phyloP scores from a whole-genome alignment of 2,888 invertebrate species.

The Eulithis prunata region DNA sequence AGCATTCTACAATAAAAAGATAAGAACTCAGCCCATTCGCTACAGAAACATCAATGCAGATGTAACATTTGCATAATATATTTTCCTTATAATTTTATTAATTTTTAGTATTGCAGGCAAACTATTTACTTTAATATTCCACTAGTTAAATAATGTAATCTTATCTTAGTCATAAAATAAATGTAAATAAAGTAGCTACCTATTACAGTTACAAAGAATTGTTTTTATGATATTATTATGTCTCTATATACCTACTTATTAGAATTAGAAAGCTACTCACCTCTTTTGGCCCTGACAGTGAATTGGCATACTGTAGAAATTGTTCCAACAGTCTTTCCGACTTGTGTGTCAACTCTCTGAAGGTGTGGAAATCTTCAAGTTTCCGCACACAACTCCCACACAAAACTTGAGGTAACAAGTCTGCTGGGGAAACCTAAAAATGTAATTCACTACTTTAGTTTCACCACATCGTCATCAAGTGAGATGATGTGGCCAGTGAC shows the following conservation, averaged over 20 bases:
- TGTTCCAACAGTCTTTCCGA: slow-evolving; percentile 90
- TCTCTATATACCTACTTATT: background rate
- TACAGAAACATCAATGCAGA: slow-evolving; percentile 70
- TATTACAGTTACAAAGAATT: slow-evolving; percentile 26
- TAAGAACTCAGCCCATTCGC: slow-evolving; percentile 67
- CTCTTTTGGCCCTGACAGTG: slow-evolving; percentile 86
- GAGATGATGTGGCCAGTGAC: slow-evolving; percentile 77
- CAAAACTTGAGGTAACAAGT: slow-evolving; percentile 90
- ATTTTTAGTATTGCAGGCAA: slow-evolving; percentile 9
- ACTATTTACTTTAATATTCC: slow-evolving; percentile 25
- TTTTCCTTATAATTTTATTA: slow-evolving; percentile 30
- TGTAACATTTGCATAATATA: slow-evolving; percentile 64
- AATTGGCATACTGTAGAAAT: slow-evolving; percentile 89
- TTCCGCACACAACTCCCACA: slow-evolving; percentile 91
- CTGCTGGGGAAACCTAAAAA: slow-evolving; percentile 89
- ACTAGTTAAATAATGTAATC: slow-evolving; percentile 32
- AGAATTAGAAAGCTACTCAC: slow-evolving; percentile 68
- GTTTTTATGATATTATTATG: slow-evolving; percentile 36
- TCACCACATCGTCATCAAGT: slow-evolving; percentile 62
- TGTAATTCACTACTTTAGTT: slow-evolving; percentile 57
- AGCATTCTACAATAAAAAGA: slow-evolving; percentile 65
- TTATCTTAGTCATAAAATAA: slow-evolving; percentile 40
- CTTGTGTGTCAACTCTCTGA: slow-evolving; percentile 90
- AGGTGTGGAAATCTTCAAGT: slow-evolving; percentile 90
- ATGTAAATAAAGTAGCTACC: slow-evolving; percentile 46